phyloP scores from a whole-genome alignment of 1,140 invertebrate species.

The Hypothenemus hampei region DNA sequence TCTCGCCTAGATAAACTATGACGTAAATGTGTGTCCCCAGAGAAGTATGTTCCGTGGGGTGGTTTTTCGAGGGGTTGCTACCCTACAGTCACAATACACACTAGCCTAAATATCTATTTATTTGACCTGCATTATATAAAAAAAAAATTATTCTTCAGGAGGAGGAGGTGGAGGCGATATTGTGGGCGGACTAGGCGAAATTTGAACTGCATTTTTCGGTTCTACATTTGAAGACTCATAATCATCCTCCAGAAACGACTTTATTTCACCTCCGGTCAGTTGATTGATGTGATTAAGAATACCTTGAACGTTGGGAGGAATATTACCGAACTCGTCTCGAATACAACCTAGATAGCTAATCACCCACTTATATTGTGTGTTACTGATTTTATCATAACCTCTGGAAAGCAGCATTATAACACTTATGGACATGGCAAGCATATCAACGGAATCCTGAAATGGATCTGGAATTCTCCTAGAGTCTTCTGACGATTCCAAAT shows the following conservation, averaged over 20 bases:
- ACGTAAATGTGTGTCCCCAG: not conserved
- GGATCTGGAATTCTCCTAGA: slow-evolving; percentile 10
- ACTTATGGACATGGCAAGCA: slow-evolving; percentile 31
- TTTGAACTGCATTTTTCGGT: not conserved
- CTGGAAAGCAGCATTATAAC: slow-evolving; percentile 33
- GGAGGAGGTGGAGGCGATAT: too few relatives aligned
- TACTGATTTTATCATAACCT: slow-evolving; percentile 14
- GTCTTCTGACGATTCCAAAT: slow-evolving; percentile 6
- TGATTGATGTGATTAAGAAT: slow-evolving; percentile 33
- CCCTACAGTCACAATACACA: too few relatives aligned
- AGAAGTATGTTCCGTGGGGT: not conserved
- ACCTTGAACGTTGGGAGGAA: slow-evolving; percentile 31
- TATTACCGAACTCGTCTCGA: slow-evolving; percentile 28
- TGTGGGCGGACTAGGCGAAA: too few relatives aligned
- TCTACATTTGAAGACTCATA: not conserved
- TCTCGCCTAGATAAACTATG: slow-evolving; percentile 2
- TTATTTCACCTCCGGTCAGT: slow-evolving; percentile 21
- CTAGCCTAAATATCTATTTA: too few relatives aligned
- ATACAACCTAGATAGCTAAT: slow-evolving; percentile 31
- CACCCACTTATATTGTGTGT: slow-evolving; percentile 27
- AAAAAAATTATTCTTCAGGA: too few relatives aligned
- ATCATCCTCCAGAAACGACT: slow-evolving; percentile 1
- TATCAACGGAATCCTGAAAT: slow-evolving; percentile 29
- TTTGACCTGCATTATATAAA: too few relatives aligned
- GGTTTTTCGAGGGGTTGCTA: not conserved